Percentiles rank a stretch among this genome's conserved stretches.
phyloP scores from a whole-genome alignment of 2,888 invertebrate species.

The Dorcus parallelipipedus region DNA sequence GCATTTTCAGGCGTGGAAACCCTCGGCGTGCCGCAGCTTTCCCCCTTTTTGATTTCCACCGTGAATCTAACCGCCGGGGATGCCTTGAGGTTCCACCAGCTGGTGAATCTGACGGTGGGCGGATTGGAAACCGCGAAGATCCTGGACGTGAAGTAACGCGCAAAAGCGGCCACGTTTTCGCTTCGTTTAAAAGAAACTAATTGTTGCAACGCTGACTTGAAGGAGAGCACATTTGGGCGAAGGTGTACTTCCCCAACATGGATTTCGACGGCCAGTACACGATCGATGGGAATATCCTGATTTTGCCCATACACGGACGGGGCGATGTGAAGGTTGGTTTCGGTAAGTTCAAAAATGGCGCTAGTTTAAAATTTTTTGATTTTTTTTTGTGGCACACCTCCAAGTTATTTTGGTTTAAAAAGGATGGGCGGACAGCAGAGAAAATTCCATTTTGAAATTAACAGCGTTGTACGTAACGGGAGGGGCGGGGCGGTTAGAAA shows the following conservation, averaged over 20 bases:
- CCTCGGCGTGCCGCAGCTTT: constrained; percentile 8
- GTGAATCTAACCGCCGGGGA: constrained; percentile 7
- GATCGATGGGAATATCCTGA: constrained; percentile 8
- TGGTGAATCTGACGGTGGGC: constrained; percentile 6
- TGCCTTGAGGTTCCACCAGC: constrained; percentile 5
- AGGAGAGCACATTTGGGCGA: not conserved
- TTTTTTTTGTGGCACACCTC: no score
- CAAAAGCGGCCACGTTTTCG: no score
- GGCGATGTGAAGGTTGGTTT: not conserved
- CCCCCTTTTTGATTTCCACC: constrained; percentile 2
- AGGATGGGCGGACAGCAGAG: no score
- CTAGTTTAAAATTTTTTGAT: no score
- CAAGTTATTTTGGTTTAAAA: no score
- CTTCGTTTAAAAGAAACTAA: no score
- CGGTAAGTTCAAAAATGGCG: no score
- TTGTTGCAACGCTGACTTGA: not conserved
- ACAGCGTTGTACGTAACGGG: no score
- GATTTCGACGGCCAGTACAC: not conserved
- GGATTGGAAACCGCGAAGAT: constrained; percentile 9
- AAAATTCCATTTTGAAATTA: no score
- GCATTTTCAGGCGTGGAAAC: constrained; percentile 6
- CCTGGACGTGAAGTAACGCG: constrained; percentile 2
- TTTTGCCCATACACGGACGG: constrained; percentile 5
- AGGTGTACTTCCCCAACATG: not conserved
- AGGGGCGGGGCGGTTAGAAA: no score